Evolutionary conservation across 2,888 invertebrate genomes (phyloP).

Genomic region (Augochlorella aurata): DNA sequence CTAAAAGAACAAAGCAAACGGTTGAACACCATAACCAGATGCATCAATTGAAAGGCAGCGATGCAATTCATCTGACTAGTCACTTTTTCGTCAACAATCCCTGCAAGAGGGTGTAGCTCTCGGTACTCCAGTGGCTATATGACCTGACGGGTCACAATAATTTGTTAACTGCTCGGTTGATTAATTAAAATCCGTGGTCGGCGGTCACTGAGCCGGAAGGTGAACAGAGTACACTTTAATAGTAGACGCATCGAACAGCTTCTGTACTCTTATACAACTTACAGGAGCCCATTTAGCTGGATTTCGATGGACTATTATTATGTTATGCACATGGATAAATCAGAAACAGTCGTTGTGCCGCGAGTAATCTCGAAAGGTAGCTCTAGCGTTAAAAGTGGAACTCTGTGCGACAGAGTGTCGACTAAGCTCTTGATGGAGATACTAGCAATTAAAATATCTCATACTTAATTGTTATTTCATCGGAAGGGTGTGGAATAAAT

Average conservation of each 20-base stretch:
- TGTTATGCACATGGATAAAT: background rate
- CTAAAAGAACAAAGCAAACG: background rate
- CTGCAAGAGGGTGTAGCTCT: background rate
- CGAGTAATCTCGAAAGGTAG: constrained; percentile 1
- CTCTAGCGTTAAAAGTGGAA: background rate
- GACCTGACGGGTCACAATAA: background rate
- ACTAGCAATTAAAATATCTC: too few relatives aligned
- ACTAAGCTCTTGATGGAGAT: too few relatives aligned
- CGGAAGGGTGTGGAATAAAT: too few relatives aligned
- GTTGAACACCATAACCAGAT: background rate
- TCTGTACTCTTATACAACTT: background rate
- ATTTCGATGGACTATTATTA: too few relatives aligned
- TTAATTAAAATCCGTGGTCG: background rate
- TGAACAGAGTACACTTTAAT: constrained; percentile 7
- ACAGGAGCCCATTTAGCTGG: background rate
- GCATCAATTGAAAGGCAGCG: background rate
- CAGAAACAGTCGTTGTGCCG: background rate
- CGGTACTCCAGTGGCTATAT: background rate
- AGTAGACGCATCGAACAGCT: background rate
- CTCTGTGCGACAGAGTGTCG: background rate
- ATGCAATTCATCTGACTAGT: background rate
- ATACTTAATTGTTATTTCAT: too few relatives aligned
- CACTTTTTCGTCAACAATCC: constrained; percentile 2
- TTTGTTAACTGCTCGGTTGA: background rate
- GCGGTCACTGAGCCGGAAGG: background rate